phyloP scores from a whole-genome alignment of 2,113 vertebrate species.

The Pterocles orientalis region DNA sequence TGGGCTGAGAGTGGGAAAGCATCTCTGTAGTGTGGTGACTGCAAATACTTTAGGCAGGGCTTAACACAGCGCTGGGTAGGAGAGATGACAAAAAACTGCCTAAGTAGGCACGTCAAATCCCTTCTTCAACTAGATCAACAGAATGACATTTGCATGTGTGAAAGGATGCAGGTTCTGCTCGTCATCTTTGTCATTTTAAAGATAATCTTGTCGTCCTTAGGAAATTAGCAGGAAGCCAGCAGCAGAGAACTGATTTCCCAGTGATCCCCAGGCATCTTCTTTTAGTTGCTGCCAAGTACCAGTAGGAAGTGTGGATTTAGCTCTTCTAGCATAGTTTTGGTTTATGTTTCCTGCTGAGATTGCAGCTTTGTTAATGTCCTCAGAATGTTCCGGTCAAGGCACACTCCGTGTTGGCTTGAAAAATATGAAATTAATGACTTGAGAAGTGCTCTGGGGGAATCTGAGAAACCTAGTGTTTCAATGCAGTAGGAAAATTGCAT shows the following conservation, averaged over 20 bases:
- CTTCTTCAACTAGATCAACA: neutral
- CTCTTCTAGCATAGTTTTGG: conserved; percentile 54
- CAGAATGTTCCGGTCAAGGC: conserved; percentile 55
- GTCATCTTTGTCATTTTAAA: conserved; percentile 44
- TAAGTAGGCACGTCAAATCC: neutral
- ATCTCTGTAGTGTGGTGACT: neutral
- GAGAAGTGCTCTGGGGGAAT: conserved; percentile 34
- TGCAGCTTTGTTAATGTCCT: conserved; percentile 64
- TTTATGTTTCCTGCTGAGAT: conserved; percentile 50
- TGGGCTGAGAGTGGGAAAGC: neutral
- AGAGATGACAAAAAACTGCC: neutral
- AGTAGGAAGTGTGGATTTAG: conserved; percentile 57
- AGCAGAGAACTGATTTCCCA: conserved; percentile 32
- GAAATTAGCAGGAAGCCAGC: conserved; percentile 62
- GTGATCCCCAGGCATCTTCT: conserved; percentile 54
- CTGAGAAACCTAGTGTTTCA: conserved; percentile 19
- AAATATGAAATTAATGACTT: conserved; percentile 58
- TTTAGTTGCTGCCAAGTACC: conserved; percentile 45
- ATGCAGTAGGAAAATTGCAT: conserved; percentile 49
- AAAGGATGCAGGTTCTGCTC: conserved; percentile 14
- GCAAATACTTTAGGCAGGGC: neutral
- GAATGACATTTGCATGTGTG: conserved; percentile 39
- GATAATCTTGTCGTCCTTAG: conserved; percentile 29
- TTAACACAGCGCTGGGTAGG: neutral
- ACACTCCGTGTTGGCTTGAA: conserved; percentile 33